Base-by-base conservation (phyloP, 2,888 invertebrate genomes). In the Laspeyria flexula region DNA sequence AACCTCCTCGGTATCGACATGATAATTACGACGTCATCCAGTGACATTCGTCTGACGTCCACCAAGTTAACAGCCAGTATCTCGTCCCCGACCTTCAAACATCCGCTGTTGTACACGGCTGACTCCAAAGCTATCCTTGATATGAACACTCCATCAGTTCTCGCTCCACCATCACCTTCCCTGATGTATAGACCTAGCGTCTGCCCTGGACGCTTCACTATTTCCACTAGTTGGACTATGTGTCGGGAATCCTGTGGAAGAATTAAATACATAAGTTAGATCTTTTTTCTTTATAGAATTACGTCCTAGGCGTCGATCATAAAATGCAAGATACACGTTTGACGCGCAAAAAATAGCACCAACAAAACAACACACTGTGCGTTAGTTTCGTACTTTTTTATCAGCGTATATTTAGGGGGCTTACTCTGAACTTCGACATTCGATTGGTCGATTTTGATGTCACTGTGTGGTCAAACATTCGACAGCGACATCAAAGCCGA, bases 1-100 rank as follows among this genome's bases (percentile, higher is more conserved):
- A 99, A 93, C 71, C 99, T 95, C 79, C 99, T 95, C 4, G 99
- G 99, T 92, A 99, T 99, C 79, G 99, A 99, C 98, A 99, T 99
- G 77, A 99, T 98, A 79, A 99, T 98, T 69, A 99, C 99, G 61
- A 99, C 99, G 88, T 99, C 99, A 88, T 99, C 99, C 76, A 99
- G 93, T 67, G 98, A 98, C 99, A 99, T 99, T 77, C 97, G 96
- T 62, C 98, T 96, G 68, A 99, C 99, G 85, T 99, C 99, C 66
- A 99, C 99, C 79, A 99, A 94, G 90, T 99, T 99, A 51, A 99
- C 99, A 29, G 99, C 98, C 72, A 99, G 93, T 80, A 99, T 99
- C 93, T 99, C 99, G 89, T 99, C 99, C 37, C 99, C 99, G 42
- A 99, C 99, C 93, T 98, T 96, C 61, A 99, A 93, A 84, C 99